Percentiles rank a stretch among this genome's conserved stretches.
phyloP scores from a whole-genome alignment of 2,113 vertebrate genomes.

The Alethe castanea region DNA sequence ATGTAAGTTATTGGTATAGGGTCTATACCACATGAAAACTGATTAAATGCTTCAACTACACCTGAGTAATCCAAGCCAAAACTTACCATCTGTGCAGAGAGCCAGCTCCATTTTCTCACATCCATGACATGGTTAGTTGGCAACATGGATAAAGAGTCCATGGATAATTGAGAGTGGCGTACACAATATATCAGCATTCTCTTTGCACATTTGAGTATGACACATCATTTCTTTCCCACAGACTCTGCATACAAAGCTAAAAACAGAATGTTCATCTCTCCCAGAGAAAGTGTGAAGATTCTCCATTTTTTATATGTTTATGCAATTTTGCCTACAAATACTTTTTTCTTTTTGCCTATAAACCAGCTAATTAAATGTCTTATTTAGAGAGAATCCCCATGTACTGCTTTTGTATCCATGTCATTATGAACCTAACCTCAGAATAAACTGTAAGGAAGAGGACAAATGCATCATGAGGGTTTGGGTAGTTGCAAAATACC shows the following conservation, averaged over 20 bases:
- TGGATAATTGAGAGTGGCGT: background rate
- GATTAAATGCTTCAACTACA: background rate
- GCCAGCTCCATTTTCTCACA: background rate
- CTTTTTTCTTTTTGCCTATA: background rate
- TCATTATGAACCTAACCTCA: background rate
- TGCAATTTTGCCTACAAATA: background rate
- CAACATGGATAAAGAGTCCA: background rate
- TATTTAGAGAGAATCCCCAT: background rate
- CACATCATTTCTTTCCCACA: constrained; percentile 27
- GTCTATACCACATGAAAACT: background rate
- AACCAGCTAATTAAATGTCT: background rate
- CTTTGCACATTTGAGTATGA: background rate
- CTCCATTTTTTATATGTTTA: background rate
- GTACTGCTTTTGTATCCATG: background rate
- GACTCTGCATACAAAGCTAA: background rate
- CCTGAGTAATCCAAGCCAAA: constrained; percentile 1
- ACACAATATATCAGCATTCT: constrained; percentile 2
- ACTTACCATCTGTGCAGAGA: background rate
- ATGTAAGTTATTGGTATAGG: background rate
- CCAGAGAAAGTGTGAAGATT: background rate
- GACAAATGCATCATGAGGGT: background rate
- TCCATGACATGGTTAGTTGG: background rate
- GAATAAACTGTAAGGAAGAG: background rate
- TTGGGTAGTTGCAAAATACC: background rate
- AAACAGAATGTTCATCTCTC: background rate